Base-by-base conservation (phyloP, 2,888 invertebrate genomes). In the Hermaeophaga mercurialis region DNA sequence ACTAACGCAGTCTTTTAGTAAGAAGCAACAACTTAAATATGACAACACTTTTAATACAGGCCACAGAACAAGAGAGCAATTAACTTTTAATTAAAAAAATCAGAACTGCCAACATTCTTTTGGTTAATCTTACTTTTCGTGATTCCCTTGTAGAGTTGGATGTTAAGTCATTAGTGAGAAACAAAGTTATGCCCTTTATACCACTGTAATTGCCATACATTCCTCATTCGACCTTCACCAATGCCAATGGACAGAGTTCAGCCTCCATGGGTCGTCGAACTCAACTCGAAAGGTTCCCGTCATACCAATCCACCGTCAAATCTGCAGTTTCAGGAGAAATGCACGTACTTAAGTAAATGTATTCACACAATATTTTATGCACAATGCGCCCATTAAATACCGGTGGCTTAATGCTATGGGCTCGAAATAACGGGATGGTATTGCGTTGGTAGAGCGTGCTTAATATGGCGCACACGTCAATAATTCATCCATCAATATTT, bases 211-310 rank as follows among this genome's bases (percentile, higher is more conserved):
- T 43, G 43, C 24, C 43, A 26, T 43, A 26, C 43, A 43, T 39
- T 49, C 31, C 39, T 36, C 41, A 31, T 41, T n/a, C 49, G 49
- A 49, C 49, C 49, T 49, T 49, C 49, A 49, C 19, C 49, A 49
- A 49, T 49, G 49, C 49, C 49, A 41, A 49, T 41, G 41, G 41
- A 41, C 39, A 41, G 12, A 41, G 49, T 49, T 49, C 49, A 31
- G 15, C 26, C 28, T 24, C 43, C 28, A 11, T n/a, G 17, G 48
- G 38, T 49, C 39, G 39, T 39, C 14, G 39, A 28, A 22, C 49
- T 15, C 3, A 22, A 3, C 6, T 22, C 19, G 5, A 36, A 43
- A 22, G 24, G 24, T 14, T 3, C 26, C 39, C 19, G 39, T 39
- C 24, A 26, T 43, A 43, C 43, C 43, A 15, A 24, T 15, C n/a